These are phyloP conservation scores for Cyclargus thomasi DNA, from an alignment of 1,140 invertebrate genomes.

Conservation along the genomic window DNA sequence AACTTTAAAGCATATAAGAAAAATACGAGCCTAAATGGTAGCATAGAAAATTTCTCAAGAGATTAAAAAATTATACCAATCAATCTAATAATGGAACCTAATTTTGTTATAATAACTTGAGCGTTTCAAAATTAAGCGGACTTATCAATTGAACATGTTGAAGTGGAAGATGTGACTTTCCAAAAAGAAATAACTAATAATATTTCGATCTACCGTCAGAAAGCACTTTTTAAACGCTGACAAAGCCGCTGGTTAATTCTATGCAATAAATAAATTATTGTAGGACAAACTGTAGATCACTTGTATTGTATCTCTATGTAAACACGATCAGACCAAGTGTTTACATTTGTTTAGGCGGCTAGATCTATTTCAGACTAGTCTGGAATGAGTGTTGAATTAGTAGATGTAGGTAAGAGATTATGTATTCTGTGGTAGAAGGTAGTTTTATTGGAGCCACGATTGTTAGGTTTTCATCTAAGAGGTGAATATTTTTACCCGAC, in stretches of 20 bases:
- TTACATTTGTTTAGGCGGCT: background rate
- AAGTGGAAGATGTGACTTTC: background rate
- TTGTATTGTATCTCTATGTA: slow-evolving; percentile 23
- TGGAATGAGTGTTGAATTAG: background rate
- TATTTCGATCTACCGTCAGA: too few species aligned
- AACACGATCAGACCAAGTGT: slow-evolving; percentile 16
- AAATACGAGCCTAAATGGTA: too few species aligned
- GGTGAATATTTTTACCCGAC: too few species aligned
- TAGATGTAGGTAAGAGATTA: background rate
- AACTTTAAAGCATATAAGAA: too few species aligned
- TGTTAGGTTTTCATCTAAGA: too few species aligned
- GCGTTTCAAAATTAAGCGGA: background rate
- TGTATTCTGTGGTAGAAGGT: too few species aligned
- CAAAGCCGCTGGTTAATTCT: too few species aligned
- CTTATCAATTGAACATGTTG: background rate
- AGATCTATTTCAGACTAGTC: background rate
- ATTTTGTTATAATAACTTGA: background rate
- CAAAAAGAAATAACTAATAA: background rate
- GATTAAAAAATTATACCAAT: too few species aligned
- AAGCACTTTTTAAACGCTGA: too few species aligned
- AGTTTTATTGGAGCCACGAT: too few species aligned
- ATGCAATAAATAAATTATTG: background rate
- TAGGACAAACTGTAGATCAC: slow-evolving; percentile 14
- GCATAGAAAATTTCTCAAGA: too few species aligned
- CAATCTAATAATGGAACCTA: too few species aligned